A percentile compares a stretch with the other conserved stretches of the same genome.
phyloP scores from a whole-genome alignment of 2,797 vertebrate genomes.

The Macropus fuliginosus region DNA sequence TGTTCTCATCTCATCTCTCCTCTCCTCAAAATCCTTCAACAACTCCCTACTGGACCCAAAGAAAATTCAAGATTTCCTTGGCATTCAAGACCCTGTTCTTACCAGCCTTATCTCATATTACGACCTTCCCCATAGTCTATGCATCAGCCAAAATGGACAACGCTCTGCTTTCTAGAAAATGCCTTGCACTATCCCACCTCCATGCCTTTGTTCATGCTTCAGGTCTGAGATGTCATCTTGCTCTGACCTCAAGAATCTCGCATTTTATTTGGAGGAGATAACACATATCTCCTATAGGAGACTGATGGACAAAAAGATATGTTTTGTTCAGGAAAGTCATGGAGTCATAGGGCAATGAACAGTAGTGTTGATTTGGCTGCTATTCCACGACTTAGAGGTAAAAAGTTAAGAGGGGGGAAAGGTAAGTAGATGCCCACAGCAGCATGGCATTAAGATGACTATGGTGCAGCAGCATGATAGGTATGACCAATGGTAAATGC shows the following conservation, averaged over 20 bases:
- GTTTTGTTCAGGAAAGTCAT: neutral
- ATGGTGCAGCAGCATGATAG: too few species aligned
- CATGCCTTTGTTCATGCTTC: neutral
- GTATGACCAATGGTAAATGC: neutral
- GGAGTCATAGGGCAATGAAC: neutral
- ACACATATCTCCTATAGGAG: neutral
- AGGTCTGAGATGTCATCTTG: neutral
- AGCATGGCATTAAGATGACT: neutral
- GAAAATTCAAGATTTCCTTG: neutral
- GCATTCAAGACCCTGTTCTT: neutral
- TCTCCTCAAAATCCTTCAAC: neutral
- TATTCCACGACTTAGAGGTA: neutral
- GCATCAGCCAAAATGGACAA: neutral
- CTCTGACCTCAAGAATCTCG: neutral
- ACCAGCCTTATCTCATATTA: neutral
- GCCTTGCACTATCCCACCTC: neutral
- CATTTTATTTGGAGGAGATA: neutral
- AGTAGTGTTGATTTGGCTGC: neutral
- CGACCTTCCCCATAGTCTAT: neutral
- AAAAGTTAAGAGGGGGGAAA: too few species aligned
- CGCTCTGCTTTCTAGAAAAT: neutral
- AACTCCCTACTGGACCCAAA: neutral
- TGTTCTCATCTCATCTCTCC: neutral
- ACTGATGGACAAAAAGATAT: neutral
- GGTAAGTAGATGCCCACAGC: too few species aligned